These are phyloP conservation scores for Ceratina japonica DNA, from an alignment of 1,140 invertebrate species.

Conservation along the genomic window DNA sequence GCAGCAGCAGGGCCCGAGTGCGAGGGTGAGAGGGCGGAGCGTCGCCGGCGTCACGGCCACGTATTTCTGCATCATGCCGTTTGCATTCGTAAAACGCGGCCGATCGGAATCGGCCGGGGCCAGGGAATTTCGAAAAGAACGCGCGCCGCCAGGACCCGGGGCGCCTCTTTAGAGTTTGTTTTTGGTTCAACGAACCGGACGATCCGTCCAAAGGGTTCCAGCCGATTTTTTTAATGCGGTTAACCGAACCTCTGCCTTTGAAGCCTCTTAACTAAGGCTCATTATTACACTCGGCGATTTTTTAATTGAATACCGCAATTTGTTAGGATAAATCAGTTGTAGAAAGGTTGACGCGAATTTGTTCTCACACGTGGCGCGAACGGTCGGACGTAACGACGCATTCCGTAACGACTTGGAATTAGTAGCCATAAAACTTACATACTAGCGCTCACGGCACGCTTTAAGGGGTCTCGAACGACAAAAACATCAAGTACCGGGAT, in stretches of 20 bases:
- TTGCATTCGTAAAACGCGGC: constrained; percentile 28
- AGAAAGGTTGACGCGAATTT: background rate
- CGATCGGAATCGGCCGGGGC: constrained; percentile 4
- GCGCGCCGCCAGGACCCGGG: background rate
- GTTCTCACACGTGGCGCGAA: background rate
- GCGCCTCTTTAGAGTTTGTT: no score
- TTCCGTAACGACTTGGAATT: background rate
- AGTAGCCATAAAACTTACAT: background rate
- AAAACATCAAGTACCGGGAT: background rate
- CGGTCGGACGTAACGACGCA: background rate
- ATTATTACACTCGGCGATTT: no score
- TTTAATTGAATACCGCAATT: background rate
- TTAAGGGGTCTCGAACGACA: background rate
- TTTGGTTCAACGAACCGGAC: no score
- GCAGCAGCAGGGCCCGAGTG: constrained; percentile 3
- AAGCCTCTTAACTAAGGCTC: no score
- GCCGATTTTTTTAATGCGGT: no score
- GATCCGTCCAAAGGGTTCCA: no score
- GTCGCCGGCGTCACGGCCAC: constrained; percentile 16
- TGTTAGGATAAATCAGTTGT: background rate
- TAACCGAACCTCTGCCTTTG: no score
- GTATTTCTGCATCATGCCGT: constrained; percentile 20
- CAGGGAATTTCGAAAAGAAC: background rate
- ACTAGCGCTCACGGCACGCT: background rate
- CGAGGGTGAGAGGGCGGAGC: constrained; percentile 31